Evolutionary conservation across 2,797 vertebrate genomes (phyloP).

Genomic region (Benthosema pterotum): DNA sequence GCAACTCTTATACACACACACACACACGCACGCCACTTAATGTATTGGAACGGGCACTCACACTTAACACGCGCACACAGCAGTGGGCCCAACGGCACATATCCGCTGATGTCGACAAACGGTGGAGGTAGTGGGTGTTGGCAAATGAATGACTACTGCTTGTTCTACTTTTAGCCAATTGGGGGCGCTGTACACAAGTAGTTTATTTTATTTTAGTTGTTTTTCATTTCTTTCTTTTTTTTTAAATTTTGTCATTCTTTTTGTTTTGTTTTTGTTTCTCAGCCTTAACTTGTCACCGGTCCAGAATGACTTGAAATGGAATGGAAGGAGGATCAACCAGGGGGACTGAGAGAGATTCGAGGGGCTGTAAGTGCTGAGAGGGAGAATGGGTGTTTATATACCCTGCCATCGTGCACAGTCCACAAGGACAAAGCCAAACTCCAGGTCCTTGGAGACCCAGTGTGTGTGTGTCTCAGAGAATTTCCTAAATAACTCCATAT

Average conservation of each 20-base stretch:
- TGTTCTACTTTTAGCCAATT: constrained; percentile 31
- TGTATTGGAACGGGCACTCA: constrained; percentile 20
- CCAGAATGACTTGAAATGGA: constrained; percentile 39
- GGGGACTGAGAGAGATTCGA: neutral
- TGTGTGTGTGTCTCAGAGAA: too few relatives aligned
- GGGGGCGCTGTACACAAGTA: too few relatives aligned
- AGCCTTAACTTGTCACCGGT: constrained; percentile 29
- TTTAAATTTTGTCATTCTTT: constrained; percentile 27
- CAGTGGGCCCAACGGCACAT: constrained; percentile 20
- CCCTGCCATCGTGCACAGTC: too few relatives aligned
- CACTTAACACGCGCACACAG: neutral
- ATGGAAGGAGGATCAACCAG: constrained; percentile 1
- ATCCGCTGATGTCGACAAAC: constrained; percentile 35
- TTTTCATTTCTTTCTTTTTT: constrained; percentile 1
- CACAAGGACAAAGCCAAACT: too few relatives aligned
- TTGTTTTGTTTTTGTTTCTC: constrained; percentile 3
- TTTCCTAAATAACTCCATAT: too few relatives aligned
- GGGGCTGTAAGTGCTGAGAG: neutral
- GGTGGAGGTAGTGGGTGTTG: constrained; percentile 24
- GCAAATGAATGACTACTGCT: constrained; percentile 43
- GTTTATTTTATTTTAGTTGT: too few relatives aligned
- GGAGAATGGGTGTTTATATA: neutral
- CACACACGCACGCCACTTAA: constrained; percentile 19
- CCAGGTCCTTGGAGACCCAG: too few relatives aligned
- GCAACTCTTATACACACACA: constrained; percentile 54